These are phyloP conservation scores for Epinotia bilunana DNA, from an alignment of 2,888 invertebrate genomes.

Conservation along the genomic window DNA sequence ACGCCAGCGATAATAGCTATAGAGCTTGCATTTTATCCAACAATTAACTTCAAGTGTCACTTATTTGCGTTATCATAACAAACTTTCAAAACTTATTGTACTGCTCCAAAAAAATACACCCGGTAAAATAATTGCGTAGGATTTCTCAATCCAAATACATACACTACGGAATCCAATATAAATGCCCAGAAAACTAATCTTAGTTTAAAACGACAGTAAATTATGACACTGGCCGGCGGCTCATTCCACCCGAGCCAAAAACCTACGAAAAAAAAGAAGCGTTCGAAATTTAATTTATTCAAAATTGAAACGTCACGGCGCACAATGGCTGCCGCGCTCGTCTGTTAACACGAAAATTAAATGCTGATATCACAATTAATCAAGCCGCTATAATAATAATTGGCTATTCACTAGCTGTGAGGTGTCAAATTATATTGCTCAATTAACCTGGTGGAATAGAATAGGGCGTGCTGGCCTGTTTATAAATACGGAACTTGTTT, in stretches of 20 bases:
- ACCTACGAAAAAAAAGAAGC: slow-evolving; percentile 77
- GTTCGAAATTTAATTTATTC: slow-evolving; percentile 85
- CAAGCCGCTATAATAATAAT: slow-evolving; percentile 84
- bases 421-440: slow-evolving; percentile 85
- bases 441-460: slow-evolving; percentile 81
- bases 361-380: slow-evolving; percentile 85
- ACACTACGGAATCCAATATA: slow-evolving; percentile 52
- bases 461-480: slow-evolving; percentile 74
- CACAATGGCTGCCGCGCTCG: slow-evolving; percentile 75
- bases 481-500: slow-evolving; percentile 60
- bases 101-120: not conserved
- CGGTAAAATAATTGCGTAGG: not conserved
- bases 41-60: slow-evolving; percentile 8
- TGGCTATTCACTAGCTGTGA: slow-evolving; percentile 82
- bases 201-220: slow-evolving; percentile 76
- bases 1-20: slow-evolving; percentile 6
- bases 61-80: not conserved
- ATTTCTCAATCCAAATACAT: not conserved
- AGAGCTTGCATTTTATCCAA: slow-evolving; percentile 7
- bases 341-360: slow-evolving; percentile 84
- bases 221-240: slow-evolving; percentile 77
- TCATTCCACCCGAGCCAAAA: slow-evolving; percentile 73
- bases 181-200: slow-evolving; percentile 69
- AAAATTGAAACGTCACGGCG: slow-evolving; percentile 84
- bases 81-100: not conserved